phyloP scores from a whole-genome alignment of 2,797 vertebrate species.

The Tangara arthus region DNA sequence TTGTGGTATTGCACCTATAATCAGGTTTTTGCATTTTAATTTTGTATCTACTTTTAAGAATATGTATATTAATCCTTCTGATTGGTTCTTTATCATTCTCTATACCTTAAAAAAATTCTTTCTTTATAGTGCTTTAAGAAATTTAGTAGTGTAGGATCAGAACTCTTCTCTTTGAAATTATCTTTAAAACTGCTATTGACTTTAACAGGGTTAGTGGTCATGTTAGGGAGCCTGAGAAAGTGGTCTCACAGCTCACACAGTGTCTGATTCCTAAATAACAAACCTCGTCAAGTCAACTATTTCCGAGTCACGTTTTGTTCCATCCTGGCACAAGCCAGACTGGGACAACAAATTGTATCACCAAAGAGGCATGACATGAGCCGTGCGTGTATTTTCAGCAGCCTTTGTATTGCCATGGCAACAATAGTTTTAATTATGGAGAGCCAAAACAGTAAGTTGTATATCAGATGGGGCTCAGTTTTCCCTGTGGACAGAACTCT shows the following conservation, averaged over 20 bases:
- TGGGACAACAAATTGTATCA: not conserved
- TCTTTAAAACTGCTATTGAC: constrained; percentile 31
- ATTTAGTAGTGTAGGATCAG: not conserved
- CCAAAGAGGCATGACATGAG: constrained; percentile 19
- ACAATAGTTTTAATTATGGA: constrained; percentile 72
- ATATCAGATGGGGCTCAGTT: constrained; percentile 61
- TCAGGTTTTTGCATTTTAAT: not conserved
- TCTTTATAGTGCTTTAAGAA: not conserved
- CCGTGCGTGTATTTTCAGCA: not conserved
- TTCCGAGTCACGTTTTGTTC: constrained; percentile 12
- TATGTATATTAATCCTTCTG: not conserved
- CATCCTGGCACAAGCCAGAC: not conserved
- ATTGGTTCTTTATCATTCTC: not conserved
- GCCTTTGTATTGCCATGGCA: constrained; percentile 62
- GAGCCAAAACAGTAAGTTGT: constrained; percentile 57
- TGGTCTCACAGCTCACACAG: not conserved
- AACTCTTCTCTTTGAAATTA: constrained; percentile 8
- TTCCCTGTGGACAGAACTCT: constrained; percentile 65
- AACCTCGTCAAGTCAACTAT: not conserved
- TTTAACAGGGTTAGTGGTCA: not conserved
- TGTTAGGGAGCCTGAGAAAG: constrained; percentile 8
- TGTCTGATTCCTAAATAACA: constrained; percentile 20
- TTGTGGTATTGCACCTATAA: not conserved
- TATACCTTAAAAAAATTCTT: not conserved
- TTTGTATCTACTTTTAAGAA: not conserved